These are phyloP conservation scores for Chaitophorus viminalis DNA, from an alignment of 2,888 invertebrate genomes.

Conservation along the genomic window DNA sequence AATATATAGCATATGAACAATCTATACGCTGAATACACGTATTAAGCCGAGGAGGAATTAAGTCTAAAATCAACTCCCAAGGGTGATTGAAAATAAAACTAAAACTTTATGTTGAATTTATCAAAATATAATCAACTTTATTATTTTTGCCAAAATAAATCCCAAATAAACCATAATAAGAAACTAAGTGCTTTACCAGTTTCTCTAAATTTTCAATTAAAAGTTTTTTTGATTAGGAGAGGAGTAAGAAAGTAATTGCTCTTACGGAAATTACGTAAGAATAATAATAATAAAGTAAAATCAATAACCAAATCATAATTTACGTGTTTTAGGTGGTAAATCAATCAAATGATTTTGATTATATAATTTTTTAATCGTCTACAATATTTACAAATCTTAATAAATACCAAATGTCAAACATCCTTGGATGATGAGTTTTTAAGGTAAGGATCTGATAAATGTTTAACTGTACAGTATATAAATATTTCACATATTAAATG, in stretches of 20 bases:
- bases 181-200: neutral
- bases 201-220: neutral
- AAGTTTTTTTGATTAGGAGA: neutral
- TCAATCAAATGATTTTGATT: too few relatives aligned
- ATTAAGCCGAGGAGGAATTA: neutral
- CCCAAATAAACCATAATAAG: neutral
- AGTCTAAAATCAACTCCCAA: neutral
- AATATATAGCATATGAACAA: neutral
- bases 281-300: too few relatives aligned
- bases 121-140: neutral
- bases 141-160: neutral
- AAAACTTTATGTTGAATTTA: neutral
- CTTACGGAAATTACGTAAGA: too few relatives aligned
- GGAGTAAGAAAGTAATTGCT: neutral
- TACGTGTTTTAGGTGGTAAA: too few relatives aligned
- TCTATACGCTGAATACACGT: neutral
- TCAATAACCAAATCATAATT: too few relatives aligned
- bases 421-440: too few relatives aligned
- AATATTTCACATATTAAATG: too few relatives aligned
- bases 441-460: too few relatives aligned
- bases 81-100: neutral
- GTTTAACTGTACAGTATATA: too few relatives aligned
- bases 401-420: too few relatives aligned
- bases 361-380: too few relatives aligned
- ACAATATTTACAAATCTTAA: too few relatives aligned